Conservation (phyloP, 2,888 invertebrate genomes). For the Oeneis ivallda region DNA sequence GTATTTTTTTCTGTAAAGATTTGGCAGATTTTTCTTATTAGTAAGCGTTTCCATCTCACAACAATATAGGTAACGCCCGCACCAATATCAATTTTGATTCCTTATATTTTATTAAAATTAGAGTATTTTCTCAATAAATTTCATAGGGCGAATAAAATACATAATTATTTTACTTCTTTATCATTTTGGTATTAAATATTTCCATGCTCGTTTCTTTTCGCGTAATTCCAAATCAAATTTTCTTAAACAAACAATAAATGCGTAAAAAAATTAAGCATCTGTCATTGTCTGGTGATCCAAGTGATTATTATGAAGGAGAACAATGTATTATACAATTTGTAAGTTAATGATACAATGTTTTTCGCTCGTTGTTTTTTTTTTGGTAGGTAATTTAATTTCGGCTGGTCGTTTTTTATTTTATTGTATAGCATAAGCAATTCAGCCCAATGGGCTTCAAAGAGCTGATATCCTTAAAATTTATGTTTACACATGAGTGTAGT, state of each 20-base stretch:
- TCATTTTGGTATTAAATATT: too few species aligned
- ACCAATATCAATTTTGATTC: not conserved
- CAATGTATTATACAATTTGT: constrained; percentile 69
- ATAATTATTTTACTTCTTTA: too few species aligned
- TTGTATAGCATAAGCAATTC: constrained; percentile 36
- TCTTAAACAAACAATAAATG: too few species aligned
- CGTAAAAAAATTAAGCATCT: not conserved
- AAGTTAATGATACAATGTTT: constrained; percentile 57
- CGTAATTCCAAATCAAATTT: not conserved
- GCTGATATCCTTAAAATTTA: constrained; percentile 18
- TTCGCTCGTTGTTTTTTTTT: constrained; percentile 62
- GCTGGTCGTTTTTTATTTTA: constrained; percentile 49
- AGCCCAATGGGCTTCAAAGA: constrained; percentile 21
- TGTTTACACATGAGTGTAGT: constrained; percentile 30
- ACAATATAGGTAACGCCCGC: not conserved
- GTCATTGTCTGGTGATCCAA: constrained; percentile 16
- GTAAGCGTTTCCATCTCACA: not conserved
- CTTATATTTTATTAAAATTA: not conserved
- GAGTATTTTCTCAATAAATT: not conserved
- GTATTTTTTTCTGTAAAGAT: not conserved
- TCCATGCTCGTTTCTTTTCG: not conserved
- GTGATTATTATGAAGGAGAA: constrained; percentile 48
- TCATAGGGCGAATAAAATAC: not conserved
- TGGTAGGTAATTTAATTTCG: constrained; percentile 49
- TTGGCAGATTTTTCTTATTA: constrained; percentile 8